Conservation (phyloP, 1,140 invertebrate genomes). For the Leptinotarsa undecemlineata region DNA sequence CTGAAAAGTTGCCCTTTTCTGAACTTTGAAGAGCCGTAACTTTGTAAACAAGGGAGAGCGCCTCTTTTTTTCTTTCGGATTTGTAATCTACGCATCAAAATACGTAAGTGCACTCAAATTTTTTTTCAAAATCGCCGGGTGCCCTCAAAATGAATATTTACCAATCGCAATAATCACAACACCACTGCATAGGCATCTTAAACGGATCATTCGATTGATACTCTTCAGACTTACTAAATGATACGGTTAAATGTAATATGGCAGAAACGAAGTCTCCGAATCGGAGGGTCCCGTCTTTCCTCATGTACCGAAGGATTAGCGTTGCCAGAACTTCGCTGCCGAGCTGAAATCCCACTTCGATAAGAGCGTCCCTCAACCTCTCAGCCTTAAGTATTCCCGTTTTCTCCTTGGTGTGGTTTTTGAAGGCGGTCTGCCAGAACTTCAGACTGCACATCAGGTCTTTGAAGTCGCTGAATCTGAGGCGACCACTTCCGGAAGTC, state of each 20-base stretch:
- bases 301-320: slow-evolving; percentile 84
- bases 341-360: slow-evolving; percentile 86
- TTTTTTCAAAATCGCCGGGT: too few species aligned
- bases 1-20: too few species aligned
- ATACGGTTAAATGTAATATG: slow-evolving; percentile 83
- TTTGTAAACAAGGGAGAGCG: too few species aligned
- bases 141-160: too few species aligned
- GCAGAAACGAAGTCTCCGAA: slow-evolving; percentile 92
- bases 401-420: slow-evolving; percentile 88
- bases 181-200: too few species aligned
- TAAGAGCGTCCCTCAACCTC: slow-evolving; percentile 78
- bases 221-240: slow-evolving; percentile 73
- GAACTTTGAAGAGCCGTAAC: too few species aligned
- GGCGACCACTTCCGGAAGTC: slow-evolving; percentile 77
- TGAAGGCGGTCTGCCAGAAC: slow-evolving; percentile 89
- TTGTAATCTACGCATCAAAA: too few species aligned
- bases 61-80: too few species aligned
- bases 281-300: slow-evolving; percentile 89
- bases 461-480: slow-evolving; percentile 87
- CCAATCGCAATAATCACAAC: too few species aligned
- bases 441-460: slow-evolving; percentile 91
- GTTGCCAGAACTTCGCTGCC: slow-evolving; percentile 82
- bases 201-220: slow-evolving; percentile 12
- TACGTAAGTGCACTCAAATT: too few species aligned
- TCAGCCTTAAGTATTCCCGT: slow-evolving; percentile 88